phyloP scores from a whole-genome alignment of 2,113 vertebrate species.

The Nestor notabilis region DNA sequence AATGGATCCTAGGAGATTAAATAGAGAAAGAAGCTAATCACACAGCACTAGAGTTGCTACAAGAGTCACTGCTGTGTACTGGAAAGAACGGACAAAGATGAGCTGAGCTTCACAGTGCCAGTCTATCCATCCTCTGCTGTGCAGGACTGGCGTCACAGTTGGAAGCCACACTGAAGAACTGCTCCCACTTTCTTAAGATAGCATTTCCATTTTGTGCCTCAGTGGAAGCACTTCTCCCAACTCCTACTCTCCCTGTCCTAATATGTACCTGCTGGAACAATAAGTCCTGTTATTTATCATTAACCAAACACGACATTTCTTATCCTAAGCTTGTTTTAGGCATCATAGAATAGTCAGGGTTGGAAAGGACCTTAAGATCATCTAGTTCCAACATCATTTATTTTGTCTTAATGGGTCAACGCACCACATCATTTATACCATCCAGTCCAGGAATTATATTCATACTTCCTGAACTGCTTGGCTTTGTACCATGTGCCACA shows the following conservation, averaged over 20 bases:
- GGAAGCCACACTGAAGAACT: constrained; percentile 34
- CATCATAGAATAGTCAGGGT: no score
- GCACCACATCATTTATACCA: neutral
- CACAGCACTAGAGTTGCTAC: neutral
- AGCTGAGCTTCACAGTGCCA: neutral
- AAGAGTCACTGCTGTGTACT: neutral
- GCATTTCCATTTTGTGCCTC: constrained; percentile 55
- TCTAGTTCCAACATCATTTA: neutral
- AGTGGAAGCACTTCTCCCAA: constrained; percentile 9
- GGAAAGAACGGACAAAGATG: neutral
- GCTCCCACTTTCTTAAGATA: constrained; percentile 41
- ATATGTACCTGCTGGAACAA: neutral
- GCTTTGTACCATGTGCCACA: neutral
- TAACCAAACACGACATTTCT: neutral
- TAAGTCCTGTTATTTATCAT: neutral
- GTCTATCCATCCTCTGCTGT: constrained; percentile 1
- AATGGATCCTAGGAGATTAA: constrained; percentile 31
- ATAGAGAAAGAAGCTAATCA: neutral
- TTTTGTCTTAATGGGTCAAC: neutral
- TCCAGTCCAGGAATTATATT: neutral
- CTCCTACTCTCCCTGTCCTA: constrained; percentile 26
- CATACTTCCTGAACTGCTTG: neutral
- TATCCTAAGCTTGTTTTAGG: neutral
- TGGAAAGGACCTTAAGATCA: no score
- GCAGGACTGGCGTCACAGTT: constrained; percentile 45